Percentiles rank a stretch among this genome's conserved stretches.
Evolutionary conservation across 2,797 vertebrate species (phyloP).

Genomic region (Darevskia mixta): DNA sequence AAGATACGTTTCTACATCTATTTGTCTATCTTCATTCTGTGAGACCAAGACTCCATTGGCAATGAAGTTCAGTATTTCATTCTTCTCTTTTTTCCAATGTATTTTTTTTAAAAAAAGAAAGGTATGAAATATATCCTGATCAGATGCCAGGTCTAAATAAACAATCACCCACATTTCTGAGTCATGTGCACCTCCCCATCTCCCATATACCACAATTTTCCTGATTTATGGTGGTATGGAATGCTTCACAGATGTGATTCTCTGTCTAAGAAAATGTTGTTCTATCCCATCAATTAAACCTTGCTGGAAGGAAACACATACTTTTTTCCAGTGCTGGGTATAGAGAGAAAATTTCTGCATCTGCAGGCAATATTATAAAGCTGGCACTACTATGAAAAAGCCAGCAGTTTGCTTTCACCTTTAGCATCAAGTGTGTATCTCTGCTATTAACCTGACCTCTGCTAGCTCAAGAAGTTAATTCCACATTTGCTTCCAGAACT

Average conservation of each 20-base stretch:
- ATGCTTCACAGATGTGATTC: background rate
- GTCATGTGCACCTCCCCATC: background rate
- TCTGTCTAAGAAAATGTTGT: background rate
- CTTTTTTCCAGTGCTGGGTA: background rate
- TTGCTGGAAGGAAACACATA: conserved; percentile 6
- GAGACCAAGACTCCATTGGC: background rate
- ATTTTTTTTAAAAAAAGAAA: background rate
- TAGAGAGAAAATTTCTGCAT: conserved; percentile 12
- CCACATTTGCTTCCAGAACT: background rate
- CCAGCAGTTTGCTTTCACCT: background rate
- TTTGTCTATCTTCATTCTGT: background rate
- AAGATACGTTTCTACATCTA: background rate
- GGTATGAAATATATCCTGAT: background rate
- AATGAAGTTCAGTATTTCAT: background rate
- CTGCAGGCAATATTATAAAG: fast-evolving
- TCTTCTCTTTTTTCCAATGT: background rate
- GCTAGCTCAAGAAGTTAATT: background rate
- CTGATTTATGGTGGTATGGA: background rate
- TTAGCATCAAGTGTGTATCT: background rate
- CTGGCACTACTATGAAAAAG: background rate
- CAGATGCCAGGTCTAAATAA: too few species aligned
- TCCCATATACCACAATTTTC: background rate
- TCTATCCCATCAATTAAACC: background rate
- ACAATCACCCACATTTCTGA: background rate
- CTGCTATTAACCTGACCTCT: conserved; percentile 1